Evolutionary conservation across 2,113 vertebrate genomes (phyloP).

Genomic region (Tragelaphus buxtoni): DNA sequence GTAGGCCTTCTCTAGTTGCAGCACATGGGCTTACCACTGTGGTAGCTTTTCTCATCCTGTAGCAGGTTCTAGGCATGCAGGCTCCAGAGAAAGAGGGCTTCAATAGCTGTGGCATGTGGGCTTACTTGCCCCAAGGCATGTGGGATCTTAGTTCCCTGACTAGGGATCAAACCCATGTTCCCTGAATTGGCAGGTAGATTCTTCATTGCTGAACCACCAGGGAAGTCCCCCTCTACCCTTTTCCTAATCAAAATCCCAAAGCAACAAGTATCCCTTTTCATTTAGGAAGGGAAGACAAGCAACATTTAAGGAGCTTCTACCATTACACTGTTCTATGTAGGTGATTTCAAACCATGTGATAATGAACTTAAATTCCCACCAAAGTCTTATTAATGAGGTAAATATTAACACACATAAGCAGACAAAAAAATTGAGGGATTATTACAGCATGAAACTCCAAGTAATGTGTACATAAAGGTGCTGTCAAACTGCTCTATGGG

Average conservation of each 20-base stretch:
- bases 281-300: background rate
- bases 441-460: background rate
- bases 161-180: background rate
- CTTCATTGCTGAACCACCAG: background rate
- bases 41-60: background rate
- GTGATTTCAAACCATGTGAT: background rate
- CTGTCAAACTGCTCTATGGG: background rate
- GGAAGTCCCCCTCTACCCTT: background rate
- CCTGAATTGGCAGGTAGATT: background rate
- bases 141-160: background rate
- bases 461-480: background rate
- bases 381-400: background rate
- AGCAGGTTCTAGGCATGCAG: background rate
- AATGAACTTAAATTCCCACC: slow-evolving; percentile 4
- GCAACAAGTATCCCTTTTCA: background rate
- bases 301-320: background rate
- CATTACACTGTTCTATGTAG: background rate
- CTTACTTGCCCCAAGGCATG: background rate
- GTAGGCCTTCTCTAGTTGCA: background rate
- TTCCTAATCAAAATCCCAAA: slow-evolving; percentile 4
- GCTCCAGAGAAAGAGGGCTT: background rate
- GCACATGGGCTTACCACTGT: background rate
- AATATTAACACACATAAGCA: background rate
- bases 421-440: background rate
- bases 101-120: background rate